Base-by-base conservation (phyloP, 2,888 invertebrate species). In the Sthenelais limicola region DNA sequence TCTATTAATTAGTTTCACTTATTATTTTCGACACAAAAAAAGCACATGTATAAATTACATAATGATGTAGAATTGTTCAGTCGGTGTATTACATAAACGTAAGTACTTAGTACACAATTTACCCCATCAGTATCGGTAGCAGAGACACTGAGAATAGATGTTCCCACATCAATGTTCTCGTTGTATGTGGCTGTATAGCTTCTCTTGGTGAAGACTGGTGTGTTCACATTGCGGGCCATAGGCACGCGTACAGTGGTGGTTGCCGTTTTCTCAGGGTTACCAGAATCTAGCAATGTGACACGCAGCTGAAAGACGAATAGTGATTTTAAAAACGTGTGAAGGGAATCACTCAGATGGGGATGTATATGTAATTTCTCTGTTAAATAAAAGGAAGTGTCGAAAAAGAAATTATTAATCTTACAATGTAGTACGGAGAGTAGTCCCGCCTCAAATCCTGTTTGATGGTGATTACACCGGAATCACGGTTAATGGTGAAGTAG, bases 181-280 rank as follows among this genome's bases (percentile, higher is more conserved):
- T 81, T 74, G 38, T 83, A 81, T 3, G 81, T 81, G 24, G 77
- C 78, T 3, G 67, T 56, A 70, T 81, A 83, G 21, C 47, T 51
- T 12, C 35, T 21, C 33, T 49, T 51, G 28, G 33, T 24, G 72
- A 84, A 84, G 33, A 70, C 62, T n/a, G 85, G 85, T 15, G 74
- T 67, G 71, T 80, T 81, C 15, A 82, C 82, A 67, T 84, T 84
- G 28, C 82, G 77, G 71, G 80, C 79, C 24, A 85, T 80, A 47
- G 77, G 79, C 26, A 85, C 79, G 15, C 81, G 81, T 18, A 84
- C 81, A 5, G 82, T 82, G 0, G 84, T 80, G n/a, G 79, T 80
- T 21, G 79, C 83, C 30, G 51, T 71, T 7, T 75, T 76, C 35
- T 74, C 77, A 12, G 84, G 84, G 71, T 84, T 82, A 9, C 77